phyloP scores from a whole-genome alignment of 2,888 invertebrate genomes.

The Melinopterus prodromus region DNA sequence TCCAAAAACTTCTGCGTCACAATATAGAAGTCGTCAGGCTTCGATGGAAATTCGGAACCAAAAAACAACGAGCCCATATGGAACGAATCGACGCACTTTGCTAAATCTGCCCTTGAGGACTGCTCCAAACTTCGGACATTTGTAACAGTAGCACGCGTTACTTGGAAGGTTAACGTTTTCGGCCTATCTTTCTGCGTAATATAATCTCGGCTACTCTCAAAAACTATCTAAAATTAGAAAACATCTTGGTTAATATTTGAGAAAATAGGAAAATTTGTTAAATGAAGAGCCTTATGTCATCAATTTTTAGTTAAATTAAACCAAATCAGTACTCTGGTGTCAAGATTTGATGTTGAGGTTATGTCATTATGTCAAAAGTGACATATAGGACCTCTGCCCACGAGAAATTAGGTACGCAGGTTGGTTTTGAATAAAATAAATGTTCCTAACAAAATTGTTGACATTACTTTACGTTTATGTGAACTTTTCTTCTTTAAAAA shows the following conservation, averaged over 20 bases:
- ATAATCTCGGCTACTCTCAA: constrained; percentile 80
- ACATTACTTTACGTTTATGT: too few relatives aligned
- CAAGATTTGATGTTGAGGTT: not conserved
- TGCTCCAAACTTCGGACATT: constrained; percentile 72
- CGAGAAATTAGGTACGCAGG: too few relatives aligned
- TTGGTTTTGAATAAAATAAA: too few relatives aligned
- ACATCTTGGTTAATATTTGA: not conserved
- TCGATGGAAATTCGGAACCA: constrained; percentile 80
- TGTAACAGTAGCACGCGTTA: constrained; percentile 77
- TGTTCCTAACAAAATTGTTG: too few relatives aligned
- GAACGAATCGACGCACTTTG: constrained; percentile 79
- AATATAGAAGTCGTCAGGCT: constrained; percentile 74
- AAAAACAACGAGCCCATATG: constrained; percentile 79
- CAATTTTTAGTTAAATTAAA: not conserved
- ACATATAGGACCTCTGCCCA: too few relatives aligned
- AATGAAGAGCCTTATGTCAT: not conserved
- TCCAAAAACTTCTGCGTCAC: constrained; percentile 84
- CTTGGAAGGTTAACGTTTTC: constrained; percentile 84
- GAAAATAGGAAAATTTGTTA: not conserved
- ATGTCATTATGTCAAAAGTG: not conserved
- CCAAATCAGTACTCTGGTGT: not conserved
- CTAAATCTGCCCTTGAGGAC: constrained; percentile 80
- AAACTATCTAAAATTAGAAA: constrained; percentile 68
- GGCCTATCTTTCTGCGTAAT: constrained; percentile 88
- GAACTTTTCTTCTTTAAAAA: too few relatives aligned